A percentile compares a stretch with the other conserved stretches of the same genome.
These are phyloP conservation scores for Simalia tracyae DNA, from an alignment of 2,797 vertebrate genomes.

Conservation along the genomic window DNA sequence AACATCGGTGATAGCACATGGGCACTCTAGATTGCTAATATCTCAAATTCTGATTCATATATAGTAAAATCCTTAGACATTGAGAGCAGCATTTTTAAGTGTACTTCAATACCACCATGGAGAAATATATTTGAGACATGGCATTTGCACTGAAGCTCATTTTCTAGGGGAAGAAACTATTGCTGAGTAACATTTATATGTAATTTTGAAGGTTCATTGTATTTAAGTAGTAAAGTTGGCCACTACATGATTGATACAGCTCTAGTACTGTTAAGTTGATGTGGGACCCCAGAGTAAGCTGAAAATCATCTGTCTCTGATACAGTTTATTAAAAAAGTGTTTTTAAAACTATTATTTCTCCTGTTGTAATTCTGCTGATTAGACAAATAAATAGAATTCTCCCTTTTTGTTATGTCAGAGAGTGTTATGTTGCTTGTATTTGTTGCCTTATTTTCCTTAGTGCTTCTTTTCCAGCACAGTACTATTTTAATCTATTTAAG, in stretches of 20 bases:
- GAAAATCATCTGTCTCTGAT: background rate
- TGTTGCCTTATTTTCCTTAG: background rate
- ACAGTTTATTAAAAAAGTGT: background rate
- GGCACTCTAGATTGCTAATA: background rate
- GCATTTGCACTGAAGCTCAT: background rate
- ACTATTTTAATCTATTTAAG: background rate
- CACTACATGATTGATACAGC: background rate
- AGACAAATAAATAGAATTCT: background rate
- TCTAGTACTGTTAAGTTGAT: background rate
- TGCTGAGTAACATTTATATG: background rate
- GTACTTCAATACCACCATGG: background rate
- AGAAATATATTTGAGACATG: background rate
- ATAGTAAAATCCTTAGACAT: background rate
- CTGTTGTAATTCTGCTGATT: constrained; percentile 1
- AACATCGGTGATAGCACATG: background rate
- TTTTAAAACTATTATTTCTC: background rate
- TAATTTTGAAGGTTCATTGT: background rate
- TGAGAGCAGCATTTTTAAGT: background rate
- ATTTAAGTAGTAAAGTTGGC: background rate
- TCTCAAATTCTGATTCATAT: background rate
- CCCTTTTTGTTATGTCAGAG: background rate
- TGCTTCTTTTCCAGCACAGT: background rate
- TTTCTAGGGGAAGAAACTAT: background rate
- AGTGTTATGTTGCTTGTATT: background rate
- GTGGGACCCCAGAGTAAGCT: background rate